Conservation (phyloP, 2,113 vertebrate species). For the Fulica atra region DNA sequence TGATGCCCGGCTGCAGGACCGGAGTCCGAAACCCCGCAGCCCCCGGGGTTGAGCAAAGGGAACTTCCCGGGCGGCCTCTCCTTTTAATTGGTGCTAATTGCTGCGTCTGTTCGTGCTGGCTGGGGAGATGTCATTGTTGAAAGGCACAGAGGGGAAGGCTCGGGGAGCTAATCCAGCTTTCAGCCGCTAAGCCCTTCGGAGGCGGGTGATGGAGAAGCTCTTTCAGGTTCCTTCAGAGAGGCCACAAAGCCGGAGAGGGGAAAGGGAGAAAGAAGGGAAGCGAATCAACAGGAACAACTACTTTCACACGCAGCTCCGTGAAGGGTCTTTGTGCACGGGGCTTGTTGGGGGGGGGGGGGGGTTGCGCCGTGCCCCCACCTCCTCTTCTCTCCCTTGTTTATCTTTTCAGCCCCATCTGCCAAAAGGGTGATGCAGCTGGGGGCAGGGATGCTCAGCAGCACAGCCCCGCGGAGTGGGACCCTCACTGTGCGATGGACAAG, state of each 20-base stretch:
- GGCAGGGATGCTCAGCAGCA: neutral
- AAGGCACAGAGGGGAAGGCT: conserved; percentile 66
- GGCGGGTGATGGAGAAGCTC: conserved; percentile 57
- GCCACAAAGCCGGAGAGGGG: conserved; percentile 54
- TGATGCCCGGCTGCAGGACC: neutral
- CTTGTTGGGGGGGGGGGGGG: neutral
- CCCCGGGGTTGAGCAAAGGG: conserved; percentile 2
- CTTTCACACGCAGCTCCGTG: conserved; percentile 65
- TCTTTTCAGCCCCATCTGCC: conserved; percentile 46
- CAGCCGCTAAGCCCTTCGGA: conserved; percentile 52
- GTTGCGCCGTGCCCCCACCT: neutral
- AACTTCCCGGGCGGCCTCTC: conserved; percentile 65
- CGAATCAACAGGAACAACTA: conserved; percentile 46
- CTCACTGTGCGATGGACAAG: neutral
- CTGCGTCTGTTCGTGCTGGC: conserved; percentile 70
- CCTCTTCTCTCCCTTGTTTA: neutral
- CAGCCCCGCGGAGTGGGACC: rapidly evolving
- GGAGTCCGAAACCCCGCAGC: neutral
- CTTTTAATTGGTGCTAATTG: conserved; percentile 79
- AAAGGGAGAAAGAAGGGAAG: conserved; percentile 48
- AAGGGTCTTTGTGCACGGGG: conserved; percentile 42
- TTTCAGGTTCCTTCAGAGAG: conserved; percentile 62
- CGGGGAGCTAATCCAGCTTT: conserved; percentile 67
- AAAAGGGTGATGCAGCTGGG: neutral
- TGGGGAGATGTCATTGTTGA: conserved; percentile 71